Evolutionary conservation across 2,113 vertebrate genomes (phyloP).

Genomic region (Oenanthe melanoleuca): DNA sequence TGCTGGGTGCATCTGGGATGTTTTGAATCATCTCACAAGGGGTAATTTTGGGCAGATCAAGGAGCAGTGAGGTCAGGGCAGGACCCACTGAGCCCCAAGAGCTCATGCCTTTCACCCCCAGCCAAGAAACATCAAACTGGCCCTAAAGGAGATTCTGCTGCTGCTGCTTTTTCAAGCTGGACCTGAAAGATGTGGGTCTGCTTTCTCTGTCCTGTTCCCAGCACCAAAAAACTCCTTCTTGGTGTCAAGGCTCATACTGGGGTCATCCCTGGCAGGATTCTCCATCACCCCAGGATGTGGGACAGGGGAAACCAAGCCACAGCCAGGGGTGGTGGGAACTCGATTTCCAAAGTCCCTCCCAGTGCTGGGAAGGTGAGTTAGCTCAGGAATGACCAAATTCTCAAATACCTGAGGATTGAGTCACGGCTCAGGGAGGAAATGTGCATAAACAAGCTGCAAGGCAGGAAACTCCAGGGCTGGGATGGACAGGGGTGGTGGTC

Average conservation of each 20-base stretch:
- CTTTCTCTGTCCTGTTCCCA: background rate
- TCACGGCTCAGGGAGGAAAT: background rate
- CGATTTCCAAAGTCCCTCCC: background rate
- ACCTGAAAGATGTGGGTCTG: background rate
- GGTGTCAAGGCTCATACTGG: background rate
- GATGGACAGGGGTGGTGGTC: slow-evolving; percentile 19
- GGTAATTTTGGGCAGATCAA: accelerated
- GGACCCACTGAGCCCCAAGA: background rate
- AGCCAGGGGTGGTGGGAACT: accelerated
- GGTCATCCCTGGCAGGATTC: background rate
- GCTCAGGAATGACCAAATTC: slow-evolving; percentile 3
- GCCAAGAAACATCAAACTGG: accelerated
- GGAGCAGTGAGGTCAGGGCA: background rate
- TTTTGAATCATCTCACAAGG: accelerated
- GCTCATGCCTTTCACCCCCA: background rate
- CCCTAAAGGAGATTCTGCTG: background rate
- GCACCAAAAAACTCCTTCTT: background rate
- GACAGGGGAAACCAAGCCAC: background rate
- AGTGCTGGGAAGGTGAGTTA: background rate
- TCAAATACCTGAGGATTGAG: slow-evolving; percentile 48
- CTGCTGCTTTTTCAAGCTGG: background rate
- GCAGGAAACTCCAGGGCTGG: background rate
- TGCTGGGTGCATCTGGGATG: background rate
- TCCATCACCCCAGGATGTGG: background rate
- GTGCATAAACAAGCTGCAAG: slow-evolving; percentile 22